Conservation (phyloP, 2,888 invertebrate species). For the Nipponacmea schrenckii region DNA sequence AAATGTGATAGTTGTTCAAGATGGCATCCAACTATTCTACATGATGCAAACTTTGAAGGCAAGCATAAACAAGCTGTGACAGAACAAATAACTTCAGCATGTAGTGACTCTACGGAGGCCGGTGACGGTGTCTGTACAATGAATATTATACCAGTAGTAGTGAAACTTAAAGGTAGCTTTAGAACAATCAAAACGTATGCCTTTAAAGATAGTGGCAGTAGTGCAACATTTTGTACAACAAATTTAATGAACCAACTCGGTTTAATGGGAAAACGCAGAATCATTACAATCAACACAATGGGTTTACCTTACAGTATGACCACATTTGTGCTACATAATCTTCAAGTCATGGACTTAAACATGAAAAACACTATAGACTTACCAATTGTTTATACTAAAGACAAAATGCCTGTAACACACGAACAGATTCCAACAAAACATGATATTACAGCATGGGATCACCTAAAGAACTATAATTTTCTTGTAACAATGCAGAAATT, state of each 20-base stretch:
- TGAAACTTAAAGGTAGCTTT: too few relatives aligned
- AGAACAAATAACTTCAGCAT: too few relatives aligned
- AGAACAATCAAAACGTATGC: too few relatives aligned
- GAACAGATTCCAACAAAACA: constrained; percentile 15
- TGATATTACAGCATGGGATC: constrained; percentile 15
- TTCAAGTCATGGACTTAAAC: constrained; percentile 9
- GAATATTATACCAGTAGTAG: too few relatives aligned
- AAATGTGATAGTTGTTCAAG: too few relatives aligned
- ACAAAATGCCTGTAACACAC: constrained; percentile 14
- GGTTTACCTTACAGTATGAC: neutral
- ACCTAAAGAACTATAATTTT: constrained; percentile 8
- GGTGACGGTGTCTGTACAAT: too few relatives aligned
- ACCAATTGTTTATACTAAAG: constrained; percentile 16
- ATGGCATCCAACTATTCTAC: too few relatives aligned
- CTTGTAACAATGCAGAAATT: constrained; percentile 11
- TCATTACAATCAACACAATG: constrained; percentile 15
- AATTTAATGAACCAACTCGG: constrained; percentile 14
- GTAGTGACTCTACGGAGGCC: neutral
- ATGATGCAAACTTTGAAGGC: too few relatives aligned
- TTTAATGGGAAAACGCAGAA: neutral
- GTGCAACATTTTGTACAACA: too few relatives aligned
- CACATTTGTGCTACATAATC: constrained; percentile 7
- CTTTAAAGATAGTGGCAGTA: too few relatives aligned
- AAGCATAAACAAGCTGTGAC: too few relatives aligned
- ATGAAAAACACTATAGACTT: neutral